A percentile compares a stretch with the other conserved stretches of the same genome.
These are phyloP conservation scores for Plotosus lineatus DNA, from an alignment of 2,113 vertebrate genomes.

Conservation along the genomic window DNA sequence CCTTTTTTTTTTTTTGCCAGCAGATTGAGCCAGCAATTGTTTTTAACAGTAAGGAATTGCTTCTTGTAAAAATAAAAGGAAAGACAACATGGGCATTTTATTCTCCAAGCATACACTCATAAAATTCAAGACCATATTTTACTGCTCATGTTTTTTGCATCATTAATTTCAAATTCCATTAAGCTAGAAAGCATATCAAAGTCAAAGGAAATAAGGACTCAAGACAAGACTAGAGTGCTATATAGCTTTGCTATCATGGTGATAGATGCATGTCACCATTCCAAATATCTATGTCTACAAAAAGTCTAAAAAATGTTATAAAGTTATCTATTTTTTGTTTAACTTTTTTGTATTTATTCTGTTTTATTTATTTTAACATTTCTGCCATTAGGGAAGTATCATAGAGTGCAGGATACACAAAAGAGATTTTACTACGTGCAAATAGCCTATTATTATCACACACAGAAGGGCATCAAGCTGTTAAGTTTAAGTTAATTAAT, in stretches of 20 bases:
- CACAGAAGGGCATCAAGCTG: conserved; percentile 4
- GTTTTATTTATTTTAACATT: conserved; percentile 8
- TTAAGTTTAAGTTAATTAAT: background rate
- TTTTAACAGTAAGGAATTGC: background rate
- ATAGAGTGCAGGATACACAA: background rate
- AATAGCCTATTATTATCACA: background rate
- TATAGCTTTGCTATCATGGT: background rate
- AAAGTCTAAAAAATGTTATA: background rate
- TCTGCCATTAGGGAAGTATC: background rate
- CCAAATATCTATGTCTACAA: background rate
- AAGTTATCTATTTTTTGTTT: background rate
- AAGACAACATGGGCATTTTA: background rate
- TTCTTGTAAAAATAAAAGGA: background rate
- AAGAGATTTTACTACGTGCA: background rate
- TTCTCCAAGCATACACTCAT: background rate
- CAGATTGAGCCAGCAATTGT: background rate
- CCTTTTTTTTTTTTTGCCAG: too few relatives aligned
- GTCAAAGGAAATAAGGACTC: background rate
- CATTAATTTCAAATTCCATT: background rate
- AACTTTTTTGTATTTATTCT: background rate
- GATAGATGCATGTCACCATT: background rate
- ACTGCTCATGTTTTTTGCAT: background rate
- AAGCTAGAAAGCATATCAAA: background rate
- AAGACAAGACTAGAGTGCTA: background rate
- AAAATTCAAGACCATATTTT: background rate